Conservation (phyloP, 92 coral and sea anemone genomes). For the Montipora capitata region DNA sequence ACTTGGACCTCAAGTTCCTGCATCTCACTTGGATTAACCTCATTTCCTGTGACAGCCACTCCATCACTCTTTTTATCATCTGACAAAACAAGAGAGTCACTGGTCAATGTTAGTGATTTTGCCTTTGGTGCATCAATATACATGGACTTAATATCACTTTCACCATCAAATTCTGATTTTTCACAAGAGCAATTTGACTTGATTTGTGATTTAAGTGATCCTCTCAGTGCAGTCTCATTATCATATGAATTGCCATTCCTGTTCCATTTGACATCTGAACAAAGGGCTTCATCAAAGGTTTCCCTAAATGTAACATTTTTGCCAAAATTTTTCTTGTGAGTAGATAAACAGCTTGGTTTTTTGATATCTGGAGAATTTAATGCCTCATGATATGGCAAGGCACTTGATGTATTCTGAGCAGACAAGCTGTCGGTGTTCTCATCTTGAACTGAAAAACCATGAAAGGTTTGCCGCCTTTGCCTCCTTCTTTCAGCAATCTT, state of each 20-base stretch:
- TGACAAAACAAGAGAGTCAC: background rate
- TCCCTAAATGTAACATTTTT: slow-evolving; percentile 50
- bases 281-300: background rate
- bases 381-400: background rate
- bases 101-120: background rate
- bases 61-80: background rate
- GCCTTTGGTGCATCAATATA: background rate
- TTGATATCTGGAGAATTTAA: background rate
- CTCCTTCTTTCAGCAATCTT: slow-evolving; percentile 84
- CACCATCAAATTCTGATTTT: background rate
- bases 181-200: background rate
- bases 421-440: background rate
- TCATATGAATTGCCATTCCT: background rate
- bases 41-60: background rate
- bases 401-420: background rate
- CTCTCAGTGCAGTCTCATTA: background rate
- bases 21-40: background rate
- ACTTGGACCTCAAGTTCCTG: background rate
- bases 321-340: slow-evolving; percentile 22
- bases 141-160: too few species aligned
- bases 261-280: background rate
- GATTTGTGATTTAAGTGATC: background rate
- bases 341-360: slow-evolving; percentile 19
- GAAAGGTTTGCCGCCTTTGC: slow-evolving; percentile 73
- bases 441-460: slow-evolving; percentile 71